Percentiles rank a stretch among this genome's conserved stretches.
These are phyloP conservation scores for Latrodectus elegans DNA, from an alignment of 2,888 invertebrate genomes.

Conservation along the genomic window DNA sequence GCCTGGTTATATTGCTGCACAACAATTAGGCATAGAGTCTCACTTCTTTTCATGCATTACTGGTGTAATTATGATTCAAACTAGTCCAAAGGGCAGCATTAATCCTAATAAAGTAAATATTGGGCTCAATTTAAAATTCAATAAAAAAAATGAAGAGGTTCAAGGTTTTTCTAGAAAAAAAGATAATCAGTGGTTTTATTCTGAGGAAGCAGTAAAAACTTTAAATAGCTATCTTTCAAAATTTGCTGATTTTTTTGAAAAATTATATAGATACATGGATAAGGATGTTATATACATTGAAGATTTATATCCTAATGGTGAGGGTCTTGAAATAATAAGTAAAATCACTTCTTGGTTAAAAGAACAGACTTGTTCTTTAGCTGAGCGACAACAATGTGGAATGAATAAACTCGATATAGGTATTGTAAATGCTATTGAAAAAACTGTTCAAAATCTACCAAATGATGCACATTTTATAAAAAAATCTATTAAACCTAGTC, in stretches of 20 bases:
- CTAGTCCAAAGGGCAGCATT: slow-evolving; percentile 70
- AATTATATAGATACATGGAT: slow-evolving; percentile 74
- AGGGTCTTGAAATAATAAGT: slow-evolving; percentile 71
- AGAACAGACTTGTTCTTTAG: slow-evolving; percentile 80
- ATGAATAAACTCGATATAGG: slow-evolving; percentile 83
- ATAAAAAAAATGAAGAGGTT: slow-evolving; percentile 84
- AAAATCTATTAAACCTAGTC: slow-evolving; percentile 44
- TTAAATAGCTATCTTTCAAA: slow-evolving; percentile 82
- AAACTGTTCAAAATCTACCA: slow-evolving; percentile 75
- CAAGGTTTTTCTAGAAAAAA: slow-evolving; percentile 73
- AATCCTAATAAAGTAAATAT: slow-evolving; percentile 80
- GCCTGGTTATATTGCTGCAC: slow-evolving; percentile 74
- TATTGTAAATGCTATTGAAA: slow-evolving; percentile 78
- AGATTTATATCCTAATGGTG: slow-evolving; percentile 60
- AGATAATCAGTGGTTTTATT: slow-evolving; percentile 84
- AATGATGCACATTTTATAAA: slow-evolving; percentile 38
- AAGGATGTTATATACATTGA: slow-evolving; percentile 62
- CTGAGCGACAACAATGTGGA: slow-evolving; percentile 82
- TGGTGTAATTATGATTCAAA: slow-evolving; percentile 84
- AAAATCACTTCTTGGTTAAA: slow-evolving; percentile 82
- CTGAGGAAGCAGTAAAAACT: slow-evolving; percentile 82
- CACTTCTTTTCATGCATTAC: slow-evolving; percentile 89
- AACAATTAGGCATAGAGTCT: slow-evolving; percentile 78
- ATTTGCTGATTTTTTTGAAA: slow-evolving; percentile 85
- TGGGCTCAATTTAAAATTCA: slow-evolving; percentile 93